phyloP scores from a whole-genome alignment of 2,113 vertebrate species.

The Halcyon senegalensis region DNA sequence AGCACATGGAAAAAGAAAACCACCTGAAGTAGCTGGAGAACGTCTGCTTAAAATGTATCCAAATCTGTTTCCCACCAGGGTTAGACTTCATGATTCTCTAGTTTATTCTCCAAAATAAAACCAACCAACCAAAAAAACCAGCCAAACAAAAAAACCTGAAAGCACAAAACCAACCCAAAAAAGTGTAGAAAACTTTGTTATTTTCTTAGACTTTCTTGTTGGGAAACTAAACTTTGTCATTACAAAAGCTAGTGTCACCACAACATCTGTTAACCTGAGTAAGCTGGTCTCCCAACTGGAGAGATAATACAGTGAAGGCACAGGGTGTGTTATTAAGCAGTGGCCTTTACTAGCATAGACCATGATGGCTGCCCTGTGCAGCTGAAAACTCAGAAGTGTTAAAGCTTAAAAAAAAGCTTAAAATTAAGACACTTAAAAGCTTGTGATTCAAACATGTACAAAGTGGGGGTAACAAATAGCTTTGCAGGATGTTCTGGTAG shows the following conservation, averaged over 20 bases:
- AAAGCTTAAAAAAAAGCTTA: not conserved
- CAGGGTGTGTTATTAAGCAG: not conserved
- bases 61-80: not conserved
- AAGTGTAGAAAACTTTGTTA: not conserved
- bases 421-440: slow-evolving; percentile 43
- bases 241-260: not conserved
- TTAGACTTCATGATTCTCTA: not conserved
- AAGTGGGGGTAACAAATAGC: slow-evolving; percentile 7
- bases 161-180: not conserved
- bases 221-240: not conserved
- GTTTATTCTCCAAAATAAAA: not conserved
- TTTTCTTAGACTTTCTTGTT: not conserved
- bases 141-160: not conserved
- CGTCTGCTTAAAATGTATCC: not conserved
- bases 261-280: not conserved
- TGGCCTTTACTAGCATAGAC: not conserved
- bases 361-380: not conserved
- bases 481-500: not conserved
- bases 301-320: not conserved
- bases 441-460: not conserved
- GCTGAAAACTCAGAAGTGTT: not conserved
- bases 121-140: not conserved
- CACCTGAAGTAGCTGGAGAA: not conserved
- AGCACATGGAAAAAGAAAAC: not conserved
- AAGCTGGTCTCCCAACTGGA: not conserved